Evolutionary conservation across 2,888 invertebrate genomes (phyloP), one percentile per base, ranked within the genome.

Genomic region (Philonicus albiceps): DNA sequence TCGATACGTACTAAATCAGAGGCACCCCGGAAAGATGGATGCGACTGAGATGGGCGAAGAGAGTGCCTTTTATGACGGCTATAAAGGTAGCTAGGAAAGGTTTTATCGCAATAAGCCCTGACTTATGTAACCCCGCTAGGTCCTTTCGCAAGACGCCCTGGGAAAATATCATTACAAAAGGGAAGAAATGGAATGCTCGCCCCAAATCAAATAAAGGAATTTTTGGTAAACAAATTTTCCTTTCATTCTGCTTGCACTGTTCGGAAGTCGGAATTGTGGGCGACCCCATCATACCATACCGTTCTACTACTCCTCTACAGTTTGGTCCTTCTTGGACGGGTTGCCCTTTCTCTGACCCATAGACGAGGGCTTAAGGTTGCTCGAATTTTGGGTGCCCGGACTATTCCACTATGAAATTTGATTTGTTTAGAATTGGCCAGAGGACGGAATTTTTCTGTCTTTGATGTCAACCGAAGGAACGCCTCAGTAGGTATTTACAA

Each of bases 351-450:
- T 49, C 49, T 19, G 49, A 64, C 27, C 64, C 64, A 27, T 11
- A 64, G 22, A 64, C 64, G 22, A 64, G 64, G 49, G 53, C 22
- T n/a, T 80, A 53, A 53, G 80, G 80, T 37, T 53, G 40, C 40
- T 76, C 37, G 76, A 22, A 76, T 76, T 76, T 34, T 22, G 76
- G 40, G 22, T 7, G 76, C 40, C 19, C 76, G 40, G 76, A 76
- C 76, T 76, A 40, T 40, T 76, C 80, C 31, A 27, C 53, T 53
- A 80, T 80, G 80, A 80, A 80, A 80, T 80, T 80, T 80, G 80
- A 80, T 80, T 80, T 80, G 80, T 80, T 80, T 80, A 53, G 80
- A 80, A 80, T 80, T 80, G 80, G 80, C 53, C 80, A 80, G 49
- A 80, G 80, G 53, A 53, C n/a, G 53, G 53, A 80, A 53, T 80